Evolutionary conservation across 1,140 invertebrate species (phyloP).

Genomic region (Trinorchestia longiramus): DNA sequence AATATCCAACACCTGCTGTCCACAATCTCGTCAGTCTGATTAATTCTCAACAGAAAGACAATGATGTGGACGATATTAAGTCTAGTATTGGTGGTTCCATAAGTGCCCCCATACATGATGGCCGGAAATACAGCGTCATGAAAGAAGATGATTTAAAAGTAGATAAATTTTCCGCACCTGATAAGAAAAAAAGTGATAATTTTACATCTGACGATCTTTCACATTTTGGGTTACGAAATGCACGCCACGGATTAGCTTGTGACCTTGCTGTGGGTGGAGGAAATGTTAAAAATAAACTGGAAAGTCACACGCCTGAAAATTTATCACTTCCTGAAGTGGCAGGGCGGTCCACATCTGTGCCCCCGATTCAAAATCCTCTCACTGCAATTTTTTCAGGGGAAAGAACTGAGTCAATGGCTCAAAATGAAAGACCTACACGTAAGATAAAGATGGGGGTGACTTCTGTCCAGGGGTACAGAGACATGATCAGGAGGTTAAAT

Average conservation of each 20-base stretch:
- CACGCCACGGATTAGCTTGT: neutral
- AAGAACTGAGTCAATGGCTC: neutral
- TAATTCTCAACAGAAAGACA: neutral
- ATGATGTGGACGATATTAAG: neutral
- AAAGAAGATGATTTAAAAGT: neutral
- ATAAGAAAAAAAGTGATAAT: neutral
- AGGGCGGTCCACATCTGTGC: neutral
- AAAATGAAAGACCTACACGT: neutral
- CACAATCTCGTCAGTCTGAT: neutral
- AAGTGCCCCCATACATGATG: neutral
- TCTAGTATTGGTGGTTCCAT: neutral
- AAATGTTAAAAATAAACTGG: neutral
- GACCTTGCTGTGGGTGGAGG: neutral
- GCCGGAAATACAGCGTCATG: neutral
- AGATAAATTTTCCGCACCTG: neutral
- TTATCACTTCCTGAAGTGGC: neutral
- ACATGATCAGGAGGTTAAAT: constrained; percentile 6
- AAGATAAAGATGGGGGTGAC: neutral
- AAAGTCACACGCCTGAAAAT: neutral
- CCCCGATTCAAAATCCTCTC: neutral
- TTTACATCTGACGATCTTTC: neutral
- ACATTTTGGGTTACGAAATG: neutral
- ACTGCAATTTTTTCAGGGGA: neutral
- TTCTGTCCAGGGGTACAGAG: neutral
- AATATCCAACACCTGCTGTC: neutral